These are phyloP conservation scores for Conopomorpha cramerella DNA, from an alignment of 1,140 invertebrate genomes.

Conservation along the genomic window DNA sequence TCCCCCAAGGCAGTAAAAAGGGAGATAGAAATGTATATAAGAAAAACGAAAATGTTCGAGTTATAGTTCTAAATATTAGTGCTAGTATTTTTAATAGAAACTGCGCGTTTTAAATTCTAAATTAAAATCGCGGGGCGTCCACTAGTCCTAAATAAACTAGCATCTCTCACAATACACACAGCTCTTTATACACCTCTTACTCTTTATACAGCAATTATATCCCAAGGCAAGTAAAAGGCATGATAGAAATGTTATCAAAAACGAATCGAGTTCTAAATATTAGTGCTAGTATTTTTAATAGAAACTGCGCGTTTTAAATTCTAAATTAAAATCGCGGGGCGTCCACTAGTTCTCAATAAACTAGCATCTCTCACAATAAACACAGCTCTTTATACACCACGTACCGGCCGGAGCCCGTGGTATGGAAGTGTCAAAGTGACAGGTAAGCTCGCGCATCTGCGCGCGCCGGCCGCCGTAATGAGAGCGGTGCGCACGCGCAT, in stretches of 20 bases:
- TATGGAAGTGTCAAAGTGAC: constrained; percentile 28
- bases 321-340: neutral
- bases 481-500: too few species aligned
- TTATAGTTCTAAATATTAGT: neutral
- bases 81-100: neutral
- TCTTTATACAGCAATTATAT: too few species aligned
- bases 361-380: neutral
- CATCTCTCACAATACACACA: neutral
- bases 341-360: neutral
- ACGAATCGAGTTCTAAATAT: neutral
- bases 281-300: neutral
- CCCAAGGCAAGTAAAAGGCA: too few species aligned
- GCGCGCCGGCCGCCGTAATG: constrained; percentile 6
- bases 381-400: constrained; percentile 1
- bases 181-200: constrained; percentile 3
- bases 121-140: neutral
- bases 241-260: neutral
- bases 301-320: neutral
- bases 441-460: constrained; percentile 19
- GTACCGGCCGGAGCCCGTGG: constrained; percentile 10
- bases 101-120: neutral
- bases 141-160: neutral
- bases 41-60: too few species aligned
- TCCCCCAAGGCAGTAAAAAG: too few species aligned
- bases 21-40: neutral